These are phyloP conservation scores for Phaedon cochleariae DNA, from an alignment of 2,888 invertebrate genomes.

Conservation along the genomic window DNA sequence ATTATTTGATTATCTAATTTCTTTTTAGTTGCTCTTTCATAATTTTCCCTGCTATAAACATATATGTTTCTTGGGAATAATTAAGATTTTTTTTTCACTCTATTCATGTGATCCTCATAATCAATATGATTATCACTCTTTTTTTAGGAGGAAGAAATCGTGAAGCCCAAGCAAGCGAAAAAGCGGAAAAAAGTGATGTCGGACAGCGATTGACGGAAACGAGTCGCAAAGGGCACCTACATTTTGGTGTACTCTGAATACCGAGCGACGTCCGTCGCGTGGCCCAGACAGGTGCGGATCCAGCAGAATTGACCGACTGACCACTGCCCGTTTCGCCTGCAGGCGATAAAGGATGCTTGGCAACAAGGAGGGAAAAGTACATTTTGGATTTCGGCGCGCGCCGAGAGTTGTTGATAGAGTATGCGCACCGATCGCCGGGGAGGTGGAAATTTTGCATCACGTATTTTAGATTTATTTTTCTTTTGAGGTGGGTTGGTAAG, in stretches of 20 bases:
- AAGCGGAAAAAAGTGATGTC: conserved; percentile 91
- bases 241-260: conserved; percentile 27
- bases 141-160: conserved; percentile 86
- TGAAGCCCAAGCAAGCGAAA: conserved; percentile 90
- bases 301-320: conserved; percentile 33
- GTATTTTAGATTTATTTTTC: neutral
- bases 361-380: conserved; percentile 39
- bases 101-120: too few relatives aligned
- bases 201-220: conserved; percentile 86
- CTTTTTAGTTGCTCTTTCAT: too few relatives aligned
- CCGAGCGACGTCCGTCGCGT: conserved; percentile 28
- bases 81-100: too few relatives aligned
- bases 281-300: neutral
- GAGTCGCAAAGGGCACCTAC: conserved; percentile 28
- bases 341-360: conserved; percentile 43
- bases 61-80: too few relatives aligned
- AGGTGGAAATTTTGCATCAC: conserved; percentile 13
- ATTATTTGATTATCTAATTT: too few relatives aligned
- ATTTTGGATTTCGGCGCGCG: too few relatives aligned
- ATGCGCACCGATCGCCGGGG: conserved; percentile 6
- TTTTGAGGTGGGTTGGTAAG: too few relatives aligned
- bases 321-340: conserved; percentile 52
- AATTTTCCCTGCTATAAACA: too few relatives aligned
- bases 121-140: too few relatives aligned
- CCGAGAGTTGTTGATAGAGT: conserved; percentile 40